phyloP scores from a whole-genome alignment of 2,113 vertebrate genomes.

The Myxocyprinus asiaticus region DNA sequence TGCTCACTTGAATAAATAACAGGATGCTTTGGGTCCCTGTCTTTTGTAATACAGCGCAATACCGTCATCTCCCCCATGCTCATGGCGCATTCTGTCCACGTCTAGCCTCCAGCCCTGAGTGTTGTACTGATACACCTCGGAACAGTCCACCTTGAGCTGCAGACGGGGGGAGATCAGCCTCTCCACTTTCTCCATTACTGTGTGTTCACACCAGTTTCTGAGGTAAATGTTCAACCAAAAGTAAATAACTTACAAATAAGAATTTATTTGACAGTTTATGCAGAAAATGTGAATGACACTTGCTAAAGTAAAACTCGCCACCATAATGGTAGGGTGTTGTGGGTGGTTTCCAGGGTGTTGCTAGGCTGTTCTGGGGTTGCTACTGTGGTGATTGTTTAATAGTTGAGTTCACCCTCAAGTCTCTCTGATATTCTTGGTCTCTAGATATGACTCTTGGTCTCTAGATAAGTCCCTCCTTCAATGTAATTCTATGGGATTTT shows the following conservation, averaged over 20 bases:
- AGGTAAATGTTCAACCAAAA: neutral
- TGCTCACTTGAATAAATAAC: conserved; percentile 86
- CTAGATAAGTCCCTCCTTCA: no score
- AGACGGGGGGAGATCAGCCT: conserved; percentile 73
- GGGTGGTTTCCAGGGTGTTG: no score
- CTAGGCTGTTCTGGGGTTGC: no score
- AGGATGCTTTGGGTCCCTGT: conserved; percentile 65
- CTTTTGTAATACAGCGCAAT: conserved; percentile 69
- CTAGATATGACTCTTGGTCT: no score
- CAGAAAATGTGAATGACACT: no score
- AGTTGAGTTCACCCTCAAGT: no score
- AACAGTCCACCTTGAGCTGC: conserved; percentile 79
- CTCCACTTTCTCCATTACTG: conserved; percentile 67
- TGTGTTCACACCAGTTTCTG: conserved; percentile 84
- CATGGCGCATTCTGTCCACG: conserved; percentile 68
- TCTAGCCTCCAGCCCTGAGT: conserved; percentile 82
- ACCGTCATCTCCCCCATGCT: conserved; percentile 59
- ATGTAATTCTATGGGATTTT: no score
- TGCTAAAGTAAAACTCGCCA: no score
- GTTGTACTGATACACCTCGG: conserved; percentile 80
- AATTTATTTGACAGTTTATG: no score
- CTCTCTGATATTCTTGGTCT: no score
- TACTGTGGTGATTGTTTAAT: no score
- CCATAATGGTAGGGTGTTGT: no score
- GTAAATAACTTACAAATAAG: neutral